Evolutionary conservation across 2,113 vertebrate genomes (phyloP), one percentile per base, ranked within the genome.

Genomic region (Glaucidium brasilianum): DNA sequence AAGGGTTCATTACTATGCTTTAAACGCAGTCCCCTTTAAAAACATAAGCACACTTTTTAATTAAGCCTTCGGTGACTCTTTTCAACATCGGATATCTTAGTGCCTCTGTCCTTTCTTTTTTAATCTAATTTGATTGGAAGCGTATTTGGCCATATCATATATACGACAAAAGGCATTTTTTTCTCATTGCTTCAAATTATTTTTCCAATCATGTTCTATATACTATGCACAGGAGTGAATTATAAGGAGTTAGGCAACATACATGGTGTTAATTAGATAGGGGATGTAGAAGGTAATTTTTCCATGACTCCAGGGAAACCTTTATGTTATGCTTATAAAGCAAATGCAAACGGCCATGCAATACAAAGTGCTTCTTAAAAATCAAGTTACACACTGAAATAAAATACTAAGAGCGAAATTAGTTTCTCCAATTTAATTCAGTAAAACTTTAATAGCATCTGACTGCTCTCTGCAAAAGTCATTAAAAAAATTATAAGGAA

Each of bases 241-340:
- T 97, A 97, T 96, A 95, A 94, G 92, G 93, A 97, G 88, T 96
- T 96, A 96, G 88, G 95, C 83, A 96, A 96, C 93, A 94, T 97
- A 96, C 96, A 96, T 92, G 94, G 93, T 97, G 95, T 97, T 97
- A 97, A 97, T 97, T 97, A 97, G 97, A 96, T 94, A 96, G 90
- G 97, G 96, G 97, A 97, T 81, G 3, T 89, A 72, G 90, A 95
- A 96, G 93, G 93, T 88, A 97, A 97, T 97, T 96, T 97, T 96
- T 93, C 91, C 91, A 88, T 83, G 94, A 96, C 97, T 97, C 96
- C 93, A 93, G 97, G 96, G 97, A 96, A 96, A 94, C 94, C 85
- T 94, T 97, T 92, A 92, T 87, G 95, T 91, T 97, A 96, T 94
- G 94, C 88, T 96, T 96, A 95, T 97, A 95, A 97, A 97, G 95